These are phyloP conservation scores for Drusus annulatus DNA, from an alignment of 1,140 invertebrate genomes.

Conservation along the genomic window DNA sequence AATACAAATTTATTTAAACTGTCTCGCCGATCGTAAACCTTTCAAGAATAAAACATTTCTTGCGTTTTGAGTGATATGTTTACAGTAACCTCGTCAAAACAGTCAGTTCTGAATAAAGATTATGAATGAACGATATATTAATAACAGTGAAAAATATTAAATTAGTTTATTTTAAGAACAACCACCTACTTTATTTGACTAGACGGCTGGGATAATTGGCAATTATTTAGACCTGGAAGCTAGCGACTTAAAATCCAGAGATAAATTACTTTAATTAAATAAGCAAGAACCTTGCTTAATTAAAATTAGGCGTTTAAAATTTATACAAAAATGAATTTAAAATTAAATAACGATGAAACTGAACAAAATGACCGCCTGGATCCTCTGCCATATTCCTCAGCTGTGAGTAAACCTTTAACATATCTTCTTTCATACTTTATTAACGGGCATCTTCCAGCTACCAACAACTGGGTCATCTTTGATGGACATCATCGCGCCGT, in stretches of 20 bases:
- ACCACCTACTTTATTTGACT: too few relatives aligned
- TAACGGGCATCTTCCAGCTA: background rate
- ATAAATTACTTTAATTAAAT: background rate
- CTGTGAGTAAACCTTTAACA: constrained; percentile 37
- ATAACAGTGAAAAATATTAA: constrained; percentile 7
- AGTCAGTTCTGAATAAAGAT: background rate
- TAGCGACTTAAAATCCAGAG: background rate
- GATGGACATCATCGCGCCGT: too few relatives aligned
- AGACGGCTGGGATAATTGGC: background rate
- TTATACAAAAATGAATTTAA: constrained; percentile 50
- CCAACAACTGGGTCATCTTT: too few relatives aligned
- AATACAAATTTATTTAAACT: background rate
- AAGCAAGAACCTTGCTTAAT: background rate
- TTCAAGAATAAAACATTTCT: constrained; percentile 20
- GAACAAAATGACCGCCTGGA: constrained; percentile 16
- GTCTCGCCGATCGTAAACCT: background rate
- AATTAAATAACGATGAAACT: constrained; percentile 50
- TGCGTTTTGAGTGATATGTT: constrained; percentile 19
- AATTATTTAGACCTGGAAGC: background rate
- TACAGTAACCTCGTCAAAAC: background rate
- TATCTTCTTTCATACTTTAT: background rate
- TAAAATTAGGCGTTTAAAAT: background rate
- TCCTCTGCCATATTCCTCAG: constrained; percentile 47
- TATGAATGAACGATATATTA: background rate
- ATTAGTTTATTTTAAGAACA: background rate